A percentile compares a stretch with the other conserved stretches of the same genome.
These are phyloP conservation scores for Phylloscopus trochilus DNA, from an alignment of 2,113 vertebrate genomes.

Conservation along the genomic window DNA sequence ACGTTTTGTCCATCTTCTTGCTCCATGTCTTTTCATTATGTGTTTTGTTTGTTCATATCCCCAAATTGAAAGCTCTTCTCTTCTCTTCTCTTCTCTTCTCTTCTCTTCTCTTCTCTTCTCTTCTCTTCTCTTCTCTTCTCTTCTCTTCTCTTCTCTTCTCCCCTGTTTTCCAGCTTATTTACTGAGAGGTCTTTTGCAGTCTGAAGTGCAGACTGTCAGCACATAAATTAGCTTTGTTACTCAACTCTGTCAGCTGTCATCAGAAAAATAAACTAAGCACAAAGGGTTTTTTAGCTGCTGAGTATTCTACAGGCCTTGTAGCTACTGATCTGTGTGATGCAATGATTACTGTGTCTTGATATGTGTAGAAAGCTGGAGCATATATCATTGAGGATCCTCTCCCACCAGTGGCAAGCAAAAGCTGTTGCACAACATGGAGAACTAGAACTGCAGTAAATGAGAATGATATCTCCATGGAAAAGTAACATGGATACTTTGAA, in stretches of 20 bases:
- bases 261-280: neutral
- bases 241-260: neutral
- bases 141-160: too few relatives aligned
- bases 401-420: neutral
- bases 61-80: neutral
- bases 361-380: neutral
- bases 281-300: neutral
- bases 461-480: neutral
- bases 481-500: neutral
- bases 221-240: neutral
- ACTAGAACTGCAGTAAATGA: neutral
- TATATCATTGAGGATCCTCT: neutral
- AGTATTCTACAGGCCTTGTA: neutral
- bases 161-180: neutral
- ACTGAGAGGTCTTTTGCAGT: neutral
- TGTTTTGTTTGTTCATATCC: neutral
- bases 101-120: too few relatives aligned
- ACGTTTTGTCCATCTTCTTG: neutral
- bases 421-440: neutral
- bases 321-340: neutral
- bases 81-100: too few relatives aligned
- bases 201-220: neutral
- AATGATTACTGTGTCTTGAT: neutral
- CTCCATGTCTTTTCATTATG: neutral
- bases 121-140: too few relatives aligned